phyloP scores from a whole-genome alignment of 2,113 vertebrate genomes.

The Heterocephalus glaber region DNA sequence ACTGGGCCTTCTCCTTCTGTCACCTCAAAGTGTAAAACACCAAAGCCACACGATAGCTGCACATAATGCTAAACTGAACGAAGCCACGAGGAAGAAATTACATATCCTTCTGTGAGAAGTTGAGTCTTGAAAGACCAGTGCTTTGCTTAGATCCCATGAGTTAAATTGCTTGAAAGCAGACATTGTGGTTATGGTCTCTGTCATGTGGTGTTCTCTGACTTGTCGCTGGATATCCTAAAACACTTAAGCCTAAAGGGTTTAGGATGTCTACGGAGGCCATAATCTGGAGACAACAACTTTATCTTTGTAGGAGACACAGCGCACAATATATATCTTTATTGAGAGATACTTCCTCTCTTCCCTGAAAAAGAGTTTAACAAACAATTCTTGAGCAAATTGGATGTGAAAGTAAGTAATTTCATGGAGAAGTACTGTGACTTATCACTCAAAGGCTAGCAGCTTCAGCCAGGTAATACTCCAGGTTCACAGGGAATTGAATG shows the following conservation, averaged over 20 bases:
- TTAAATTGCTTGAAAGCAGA: constrained; percentile 54
- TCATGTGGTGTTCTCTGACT: background rate
- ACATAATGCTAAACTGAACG: background rate
- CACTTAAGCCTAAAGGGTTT: constrained; percentile 14
- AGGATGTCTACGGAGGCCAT: constrained; percentile 59
- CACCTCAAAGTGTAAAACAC: background rate
- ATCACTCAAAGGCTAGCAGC: background rate
- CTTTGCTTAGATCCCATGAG: constrained; percentile 28
- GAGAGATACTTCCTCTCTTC: background rate
- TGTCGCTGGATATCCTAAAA: background rate
- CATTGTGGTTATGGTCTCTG: background rate
- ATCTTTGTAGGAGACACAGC: constrained; percentile 29
- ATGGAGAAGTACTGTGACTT: background rate
- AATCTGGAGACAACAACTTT: constrained; percentile 59
- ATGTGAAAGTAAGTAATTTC: background rate
- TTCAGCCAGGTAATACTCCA: background rate
- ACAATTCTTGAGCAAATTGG: constrained; percentile 2
- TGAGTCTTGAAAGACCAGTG: constrained; percentile 50
- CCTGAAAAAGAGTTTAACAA: constrained; percentile 39
- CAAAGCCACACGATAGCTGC: background rate
- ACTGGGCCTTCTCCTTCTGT: background rate
- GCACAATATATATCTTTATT: constrained; percentile 26
- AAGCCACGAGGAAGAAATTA: constrained; percentile 70
- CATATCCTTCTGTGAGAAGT: constrained; percentile 60
- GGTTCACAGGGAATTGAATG: background rate